These are phyloP conservation scores for Zoanthus sansibaricus DNA, from an alignment of 92 coral and sea anemone genomes.

Conservation along the genomic window DNA sequence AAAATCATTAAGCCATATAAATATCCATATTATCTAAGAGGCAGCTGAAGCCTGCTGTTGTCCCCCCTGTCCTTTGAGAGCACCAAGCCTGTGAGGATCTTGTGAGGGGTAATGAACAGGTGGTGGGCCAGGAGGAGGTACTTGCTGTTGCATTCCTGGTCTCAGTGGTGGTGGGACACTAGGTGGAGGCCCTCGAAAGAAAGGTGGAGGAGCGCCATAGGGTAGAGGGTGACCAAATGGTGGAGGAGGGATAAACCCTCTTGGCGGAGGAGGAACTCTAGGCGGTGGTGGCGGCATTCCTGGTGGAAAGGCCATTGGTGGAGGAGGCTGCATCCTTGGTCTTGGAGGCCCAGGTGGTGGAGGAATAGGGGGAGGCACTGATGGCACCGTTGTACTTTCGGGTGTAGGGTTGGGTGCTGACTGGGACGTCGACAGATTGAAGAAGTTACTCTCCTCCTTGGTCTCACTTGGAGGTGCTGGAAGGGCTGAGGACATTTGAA, in stretches of 20 bases:
- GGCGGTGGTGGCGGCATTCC: conserved; percentile 63
- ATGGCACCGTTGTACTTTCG: conserved; percentile 53
- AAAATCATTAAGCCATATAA: neutral
- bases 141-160: conserved; percentile 66
- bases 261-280: conserved; percentile 75
- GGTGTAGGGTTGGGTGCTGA: conserved; percentile 54
- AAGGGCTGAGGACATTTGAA: conserved; percentile 62
- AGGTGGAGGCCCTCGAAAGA: conserved; percentile 82
- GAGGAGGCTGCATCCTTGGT: conserved; percentile 89
- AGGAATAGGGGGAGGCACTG: conserved; percentile 71
- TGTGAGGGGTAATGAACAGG: conserved; percentile 98
- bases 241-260: conserved; percentile 86
- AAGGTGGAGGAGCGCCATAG: conserved; percentile 88
- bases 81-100: conserved; percentile 98
- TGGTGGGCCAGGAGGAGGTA: conserved; percentile 91
- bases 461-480: conserved; percentile 93
- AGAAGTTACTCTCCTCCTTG: conserved; percentile 84
- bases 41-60: conserved; percentile 45
- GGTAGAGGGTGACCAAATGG: conserved; percentile 90
- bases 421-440: conserved; percentile 79
- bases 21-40: conserved; percentile 28
- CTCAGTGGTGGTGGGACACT: conserved; percentile 77
- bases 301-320: conserved; percentile 68
- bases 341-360: conserved; percentile 85
- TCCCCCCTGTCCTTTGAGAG: conserved; percentile 84